Evolutionary conservation across 2,888 invertebrate species (phyloP).

Genomic region (Metallyticus violacea): DNA sequence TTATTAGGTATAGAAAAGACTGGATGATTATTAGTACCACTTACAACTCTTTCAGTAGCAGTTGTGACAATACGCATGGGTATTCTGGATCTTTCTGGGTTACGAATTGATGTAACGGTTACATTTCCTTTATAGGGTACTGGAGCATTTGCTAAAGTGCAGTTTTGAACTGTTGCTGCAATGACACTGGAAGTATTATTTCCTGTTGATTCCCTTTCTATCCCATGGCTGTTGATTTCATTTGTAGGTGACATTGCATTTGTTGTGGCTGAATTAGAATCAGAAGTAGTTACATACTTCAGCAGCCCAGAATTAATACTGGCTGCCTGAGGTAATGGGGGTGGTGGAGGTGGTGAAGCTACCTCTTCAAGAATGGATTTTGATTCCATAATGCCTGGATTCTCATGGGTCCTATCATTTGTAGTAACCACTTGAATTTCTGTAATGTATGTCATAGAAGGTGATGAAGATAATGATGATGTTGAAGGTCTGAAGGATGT

Average conservation of each 20-base stretch:
- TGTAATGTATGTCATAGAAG: conserved; percentile 61
- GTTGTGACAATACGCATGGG: conserved; percentile 35
- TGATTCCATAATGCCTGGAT: neutral
- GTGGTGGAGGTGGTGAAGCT: neutral
- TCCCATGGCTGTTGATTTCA: neutral
- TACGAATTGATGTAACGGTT: conserved; percentile 41
- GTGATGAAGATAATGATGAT: conserved; percentile 40
- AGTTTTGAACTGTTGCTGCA: neutral
- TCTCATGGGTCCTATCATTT: neutral
- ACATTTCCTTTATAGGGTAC: conserved; percentile 33
- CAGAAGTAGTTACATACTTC: neutral
- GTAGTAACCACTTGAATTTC: conserved; percentile 65
- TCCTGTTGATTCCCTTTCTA: neutral
- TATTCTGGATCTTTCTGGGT: conserved; percentile 41
- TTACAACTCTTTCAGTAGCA: conserved; percentile 35
- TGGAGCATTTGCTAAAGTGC: neutral
- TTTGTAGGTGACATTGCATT: too few species aligned
- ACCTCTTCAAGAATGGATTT: neutral
- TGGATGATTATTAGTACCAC: conserved; percentile 3
- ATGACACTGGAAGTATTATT: neutral
- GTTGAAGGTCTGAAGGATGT: neutral
- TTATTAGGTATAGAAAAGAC: conserved; percentile 33
- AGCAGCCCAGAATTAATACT: neutral
- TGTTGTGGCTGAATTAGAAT: neutral
- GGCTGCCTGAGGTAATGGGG: neutral